Conservation (phyloP, 2,113 vertebrate genomes). For the Hassar affinis region DNA sequence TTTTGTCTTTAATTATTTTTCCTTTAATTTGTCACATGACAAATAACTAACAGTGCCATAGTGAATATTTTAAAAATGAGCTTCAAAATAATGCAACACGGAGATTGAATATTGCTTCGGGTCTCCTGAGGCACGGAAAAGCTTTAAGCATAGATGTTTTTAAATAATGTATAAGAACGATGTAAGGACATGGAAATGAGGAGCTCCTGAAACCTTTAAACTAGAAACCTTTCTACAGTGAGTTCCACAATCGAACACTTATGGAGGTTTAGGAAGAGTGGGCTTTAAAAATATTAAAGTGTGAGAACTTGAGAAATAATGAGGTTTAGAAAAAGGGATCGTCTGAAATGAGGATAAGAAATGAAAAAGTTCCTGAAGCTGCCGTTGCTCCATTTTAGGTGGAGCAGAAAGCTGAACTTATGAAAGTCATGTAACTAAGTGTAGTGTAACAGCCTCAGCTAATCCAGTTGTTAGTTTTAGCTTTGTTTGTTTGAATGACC, state of each 20-base stretch:
- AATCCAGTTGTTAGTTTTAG: conserved; percentile 29
- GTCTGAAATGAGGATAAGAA: background rate
- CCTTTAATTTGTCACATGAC: background rate
- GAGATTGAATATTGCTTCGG: background rate
- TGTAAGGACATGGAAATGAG: background rate
- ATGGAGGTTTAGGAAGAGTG: background rate
- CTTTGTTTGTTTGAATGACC: conserved; percentile 45
- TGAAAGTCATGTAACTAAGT: background rate
- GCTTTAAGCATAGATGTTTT: background rate
- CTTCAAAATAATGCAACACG: background rate
- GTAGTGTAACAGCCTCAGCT: background rate
- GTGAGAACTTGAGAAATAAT: background rate
- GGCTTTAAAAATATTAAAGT: background rate
- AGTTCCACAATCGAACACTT: background rate
- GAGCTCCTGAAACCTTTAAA: background rate
- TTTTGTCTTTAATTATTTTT: background rate
- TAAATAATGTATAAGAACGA: background rate
- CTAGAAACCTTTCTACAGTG: background rate
- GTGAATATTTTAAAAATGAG: background rate
- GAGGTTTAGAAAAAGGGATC: background rate
- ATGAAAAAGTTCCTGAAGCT: background rate
- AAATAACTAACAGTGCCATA: background rate
- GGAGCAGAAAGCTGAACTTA: background rate
- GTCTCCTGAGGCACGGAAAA: background rate
- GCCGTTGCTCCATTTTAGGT: background rate